phyloP scores from a whole-genome alignment of 2,797 vertebrate species.

The Zonotrichia albicollis region DNA sequence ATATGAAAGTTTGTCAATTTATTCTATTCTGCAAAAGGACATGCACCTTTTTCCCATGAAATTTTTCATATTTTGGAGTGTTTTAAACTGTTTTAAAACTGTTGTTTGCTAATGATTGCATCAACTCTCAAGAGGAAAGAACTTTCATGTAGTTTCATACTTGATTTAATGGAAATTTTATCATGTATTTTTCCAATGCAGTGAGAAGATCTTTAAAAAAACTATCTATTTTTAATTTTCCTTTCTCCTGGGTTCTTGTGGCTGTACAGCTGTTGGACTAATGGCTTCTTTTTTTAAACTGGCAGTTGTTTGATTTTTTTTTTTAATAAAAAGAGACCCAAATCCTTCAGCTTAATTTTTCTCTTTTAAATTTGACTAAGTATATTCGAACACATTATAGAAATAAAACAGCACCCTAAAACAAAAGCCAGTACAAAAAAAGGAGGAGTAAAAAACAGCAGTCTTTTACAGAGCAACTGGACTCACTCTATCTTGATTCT shows the following conservation, averaged over 20 bases:
- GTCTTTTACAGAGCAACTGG: not conserved
- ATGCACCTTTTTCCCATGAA: not conserved
- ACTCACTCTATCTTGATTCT: not conserved
- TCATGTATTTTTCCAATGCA: not conserved
- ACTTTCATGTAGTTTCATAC: not conserved
- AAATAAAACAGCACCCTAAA: not conserved
- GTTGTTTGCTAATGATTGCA: conserved; percentile 13
- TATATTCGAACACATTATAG: not conserved
- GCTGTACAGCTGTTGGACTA: not conserved
- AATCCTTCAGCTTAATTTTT: not conserved
- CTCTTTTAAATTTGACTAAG: not conserved
- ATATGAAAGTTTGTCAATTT: not conserved
- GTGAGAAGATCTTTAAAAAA: conserved; percentile 4
- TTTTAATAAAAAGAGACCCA: not conserved
- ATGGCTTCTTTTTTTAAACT: not conserved
- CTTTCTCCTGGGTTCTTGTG: not conserved
- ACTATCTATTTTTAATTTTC: conserved; percentile 22
- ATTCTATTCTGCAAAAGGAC: not conserved
- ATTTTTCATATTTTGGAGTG: not conserved
- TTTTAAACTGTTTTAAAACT: conserved; percentile 18
- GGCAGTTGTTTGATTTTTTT: not conserved
- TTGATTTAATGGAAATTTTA: conserved; percentile 22
- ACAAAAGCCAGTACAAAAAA: fast-evolving
- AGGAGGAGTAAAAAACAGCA: not conserved
- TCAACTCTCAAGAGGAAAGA: conserved; percentile 7